Evolutionary conservation across 2,888 invertebrate genomes (phyloP), one percentile per base, ranked within the genome.

Genomic region (Trichopria drosophilae): DNA sequence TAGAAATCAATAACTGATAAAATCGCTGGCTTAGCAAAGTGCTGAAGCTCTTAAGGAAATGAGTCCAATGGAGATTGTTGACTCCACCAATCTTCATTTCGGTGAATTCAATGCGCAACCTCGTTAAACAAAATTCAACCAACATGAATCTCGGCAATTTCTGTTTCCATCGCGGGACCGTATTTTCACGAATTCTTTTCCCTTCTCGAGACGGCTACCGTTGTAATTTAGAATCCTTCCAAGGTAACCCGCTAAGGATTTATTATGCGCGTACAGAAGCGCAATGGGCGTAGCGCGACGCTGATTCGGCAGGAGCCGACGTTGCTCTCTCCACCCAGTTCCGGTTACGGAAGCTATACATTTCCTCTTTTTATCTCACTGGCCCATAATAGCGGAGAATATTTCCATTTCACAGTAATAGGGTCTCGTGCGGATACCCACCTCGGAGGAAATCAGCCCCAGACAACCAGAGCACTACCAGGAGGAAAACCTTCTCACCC

Each of bases 401-500:
- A 54, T 51, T 45, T 54, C 51, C 47, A 54, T 54, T 51, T 40
- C 51, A 31, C 34, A 34, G 51, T 53, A 55, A 55, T 53, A 43
- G 53, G 53, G 55, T 58, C 48, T 53, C 46, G 9, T 9, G 36
- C 43, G 55, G 49, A 57, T 55, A 66, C 63, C 62, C 66, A 65
- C 65, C 65, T 64, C 65, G 47, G 60, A 66, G 66, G 66, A 67
- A 67, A 67, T 66, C 62, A 64, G 57, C 53, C 34, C 16, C 4
- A 9, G 7, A 24, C 16, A 34, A 35, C 12, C 29, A 23, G 32
- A 44, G 36, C 48, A 40, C 51, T 51, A 51, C 46, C 46, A 35
- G 46, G 35, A 41, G 37, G 45, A 49, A 51, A 45, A 41, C 41
- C 48, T 37, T 55, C n/a, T n/a, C 55, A 51, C 49, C 51, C 51